Percentiles rank a stretch among this genome's conserved stretches.
Evolutionary conservation across 2,113 vertebrate species (phyloP).

Genomic region (Eurystomus gularis): DNA sequence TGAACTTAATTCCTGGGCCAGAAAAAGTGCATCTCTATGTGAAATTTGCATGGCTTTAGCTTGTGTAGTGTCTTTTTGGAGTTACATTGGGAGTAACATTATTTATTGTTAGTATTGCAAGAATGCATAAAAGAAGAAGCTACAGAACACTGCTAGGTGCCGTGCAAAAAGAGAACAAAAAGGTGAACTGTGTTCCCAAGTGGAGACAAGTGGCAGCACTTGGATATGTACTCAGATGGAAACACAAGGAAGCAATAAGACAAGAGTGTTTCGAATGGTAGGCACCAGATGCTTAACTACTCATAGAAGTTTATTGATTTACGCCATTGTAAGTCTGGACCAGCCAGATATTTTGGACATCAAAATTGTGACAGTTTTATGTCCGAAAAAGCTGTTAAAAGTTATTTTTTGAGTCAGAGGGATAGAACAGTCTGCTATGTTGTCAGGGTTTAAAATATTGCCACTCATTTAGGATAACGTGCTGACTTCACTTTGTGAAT

Average conservation of each 20-base stretch:
- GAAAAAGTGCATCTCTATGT: not conserved
- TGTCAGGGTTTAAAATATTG: not conserved
- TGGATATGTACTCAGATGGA: no score
- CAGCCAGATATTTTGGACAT: not conserved
- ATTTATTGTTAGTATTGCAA: not conserved
- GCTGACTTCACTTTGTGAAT: not conserved
- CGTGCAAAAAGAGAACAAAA: not conserved
- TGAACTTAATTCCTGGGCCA: not conserved
- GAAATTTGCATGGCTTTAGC: not conserved
- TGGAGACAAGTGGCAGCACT: not conserved
- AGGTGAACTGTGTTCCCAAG: not conserved
- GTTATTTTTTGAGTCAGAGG: not conserved
- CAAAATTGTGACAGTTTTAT: not conserved
- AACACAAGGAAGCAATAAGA: not conserved
- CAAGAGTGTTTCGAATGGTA: not conserved
- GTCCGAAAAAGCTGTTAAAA: not conserved
- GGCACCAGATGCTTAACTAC: not conserved
- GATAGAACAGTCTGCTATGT: not conserved
- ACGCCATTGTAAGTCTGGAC: not conserved
- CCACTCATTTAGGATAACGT: not conserved
- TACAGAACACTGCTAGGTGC: not conserved
- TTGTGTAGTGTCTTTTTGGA: not conserved
- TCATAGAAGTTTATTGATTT: not conserved
- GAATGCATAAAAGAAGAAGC: not conserved
- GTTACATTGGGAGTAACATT: not conserved